These are phyloP conservation scores for Sialis fuliginosa DNA, from an alignment of 2,888 invertebrate species.

Conservation along the genomic window DNA sequence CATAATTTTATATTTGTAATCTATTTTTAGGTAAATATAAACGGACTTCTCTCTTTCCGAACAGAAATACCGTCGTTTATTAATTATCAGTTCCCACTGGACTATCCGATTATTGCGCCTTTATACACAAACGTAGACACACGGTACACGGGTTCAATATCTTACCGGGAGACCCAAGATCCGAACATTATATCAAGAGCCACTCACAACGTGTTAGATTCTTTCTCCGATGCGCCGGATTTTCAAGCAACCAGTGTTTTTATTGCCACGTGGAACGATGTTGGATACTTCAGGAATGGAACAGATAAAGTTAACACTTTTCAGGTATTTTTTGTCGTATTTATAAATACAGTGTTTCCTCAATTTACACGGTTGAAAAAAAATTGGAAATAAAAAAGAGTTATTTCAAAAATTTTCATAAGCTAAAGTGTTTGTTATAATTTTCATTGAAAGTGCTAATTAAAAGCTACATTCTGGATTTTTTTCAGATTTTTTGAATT, in stretches of 20 bases:
- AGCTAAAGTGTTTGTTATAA: no score
- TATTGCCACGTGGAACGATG: conserved; percentile 80
- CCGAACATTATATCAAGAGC: conserved; percentile 44
- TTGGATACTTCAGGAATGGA: conserved; percentile 54
- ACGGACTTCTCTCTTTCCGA: conserved; percentile 76
- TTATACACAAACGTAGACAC: conserved; percentile 87
- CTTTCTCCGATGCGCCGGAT: conserved; percentile 49
- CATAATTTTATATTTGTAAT: conserved; percentile 5
- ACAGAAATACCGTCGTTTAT: conserved; percentile 75
- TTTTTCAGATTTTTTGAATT: no score
- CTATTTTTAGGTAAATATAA: conserved; percentile 64
- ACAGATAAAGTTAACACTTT: conserved; percentile 69
- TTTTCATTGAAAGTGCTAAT: no score
- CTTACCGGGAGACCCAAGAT: conserved; percentile 50
- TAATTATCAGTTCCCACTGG: conserved; percentile 77
- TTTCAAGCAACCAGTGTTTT: conserved; percentile 67
- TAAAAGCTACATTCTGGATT: no score
- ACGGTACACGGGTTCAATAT: conserved; percentile 49
- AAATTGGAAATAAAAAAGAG: no score
- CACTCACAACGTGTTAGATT: conserved; percentile 48
- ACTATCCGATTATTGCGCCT: conserved; percentile 76
- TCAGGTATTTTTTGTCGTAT: conserved; percentile 45
- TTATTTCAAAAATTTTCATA: no score
- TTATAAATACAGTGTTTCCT: no score
- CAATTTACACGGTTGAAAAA: no score